Evolutionary conservation across 2,888 invertebrate genomes (phyloP).

Genomic region (Machimus atricapillus): DNA sequence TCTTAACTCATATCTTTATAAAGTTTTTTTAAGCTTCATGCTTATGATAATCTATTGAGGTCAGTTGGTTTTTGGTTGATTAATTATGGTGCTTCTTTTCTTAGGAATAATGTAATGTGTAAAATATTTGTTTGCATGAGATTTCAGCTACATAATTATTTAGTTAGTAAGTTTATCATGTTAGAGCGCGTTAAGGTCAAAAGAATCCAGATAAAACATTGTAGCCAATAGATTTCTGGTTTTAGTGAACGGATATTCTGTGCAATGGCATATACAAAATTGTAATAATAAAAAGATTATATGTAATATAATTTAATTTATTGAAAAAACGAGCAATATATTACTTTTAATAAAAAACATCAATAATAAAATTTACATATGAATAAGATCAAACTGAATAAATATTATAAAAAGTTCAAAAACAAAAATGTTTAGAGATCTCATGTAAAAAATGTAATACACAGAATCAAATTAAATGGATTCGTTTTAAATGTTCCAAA

Average conservation of each 20-base stretch:
- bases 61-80: background rate
- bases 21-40: background rate
- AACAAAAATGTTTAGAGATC: too few species aligned
- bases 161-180: background rate
- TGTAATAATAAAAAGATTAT: too few species aligned
- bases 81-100: background rate
- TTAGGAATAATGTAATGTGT: background rate
- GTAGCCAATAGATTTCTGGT: too few species aligned
- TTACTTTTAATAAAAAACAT: too few species aligned
- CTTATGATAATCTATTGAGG: background rate
- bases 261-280: background rate
- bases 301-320: too few species aligned
- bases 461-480: background rate
- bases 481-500: background rate
- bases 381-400: too few species aligned
- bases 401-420: too few species aligned
- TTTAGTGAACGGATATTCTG: background rate
- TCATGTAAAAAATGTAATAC: background rate
- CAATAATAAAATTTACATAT: too few species aligned
- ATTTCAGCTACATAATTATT: background rate
- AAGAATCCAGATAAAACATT: background rate
- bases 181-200: background rate
- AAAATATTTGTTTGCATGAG: background rate
- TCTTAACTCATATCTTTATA: background rate
- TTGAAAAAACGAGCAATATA: too few species aligned